These are phyloP conservation scores for Gallinago media DNA, from an alignment of 2,113 vertebrate species.

Conservation along the genomic window DNA sequence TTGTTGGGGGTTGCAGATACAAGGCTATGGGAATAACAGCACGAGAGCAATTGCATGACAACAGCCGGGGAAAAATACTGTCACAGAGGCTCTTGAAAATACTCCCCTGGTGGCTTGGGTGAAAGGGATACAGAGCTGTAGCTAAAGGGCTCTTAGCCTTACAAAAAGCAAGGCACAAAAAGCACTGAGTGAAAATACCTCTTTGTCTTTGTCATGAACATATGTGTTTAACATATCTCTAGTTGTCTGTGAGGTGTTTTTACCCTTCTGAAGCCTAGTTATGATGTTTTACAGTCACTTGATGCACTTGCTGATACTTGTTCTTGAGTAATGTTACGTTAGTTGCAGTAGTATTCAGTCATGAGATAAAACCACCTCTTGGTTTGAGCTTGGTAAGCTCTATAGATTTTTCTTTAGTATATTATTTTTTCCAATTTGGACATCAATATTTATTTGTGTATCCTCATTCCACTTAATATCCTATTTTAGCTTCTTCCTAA, in stretches of 20 bases:
- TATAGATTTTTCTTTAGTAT: background rate
- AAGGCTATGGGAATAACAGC: background rate
- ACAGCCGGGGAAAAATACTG: background rate
- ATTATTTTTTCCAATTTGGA: background rate
- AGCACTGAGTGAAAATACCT: background rate
- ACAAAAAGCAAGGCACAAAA: background rate
- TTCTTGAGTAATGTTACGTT: background rate
- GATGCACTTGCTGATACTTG: background rate
- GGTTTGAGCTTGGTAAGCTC: background rate
- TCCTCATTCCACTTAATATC: background rate
- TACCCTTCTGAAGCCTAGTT: background rate
- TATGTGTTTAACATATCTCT: background rate
- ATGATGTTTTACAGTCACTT: fast-evolving
- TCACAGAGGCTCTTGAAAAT: background rate
- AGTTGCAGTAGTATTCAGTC: background rate
- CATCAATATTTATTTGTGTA: background rate
- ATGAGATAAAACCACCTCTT: background rate
- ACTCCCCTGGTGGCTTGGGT: background rate
- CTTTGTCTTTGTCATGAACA: background rate
- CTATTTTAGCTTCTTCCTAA: background rate
- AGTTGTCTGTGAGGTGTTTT: background rate
- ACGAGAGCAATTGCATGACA: fast-evolving
- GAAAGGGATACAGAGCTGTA: background rate
- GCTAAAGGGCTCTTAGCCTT: background rate
- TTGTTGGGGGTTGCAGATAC: background rate